Evolutionary conservation across 2,888 invertebrate species (phyloP).

Genomic region (Xanthia icteritia): DNA sequence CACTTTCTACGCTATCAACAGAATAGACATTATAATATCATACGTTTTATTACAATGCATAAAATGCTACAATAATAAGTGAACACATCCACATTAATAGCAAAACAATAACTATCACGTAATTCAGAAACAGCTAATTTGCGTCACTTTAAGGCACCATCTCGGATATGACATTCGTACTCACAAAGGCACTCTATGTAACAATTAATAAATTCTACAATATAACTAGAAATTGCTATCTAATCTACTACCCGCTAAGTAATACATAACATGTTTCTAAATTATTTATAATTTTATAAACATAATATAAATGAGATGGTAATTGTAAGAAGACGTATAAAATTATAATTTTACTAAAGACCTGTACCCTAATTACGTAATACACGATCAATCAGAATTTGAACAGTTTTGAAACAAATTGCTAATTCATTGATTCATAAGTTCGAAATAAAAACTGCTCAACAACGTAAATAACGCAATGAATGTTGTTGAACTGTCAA

Average conservation of each 20-base stretch:
- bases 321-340: conserved; percentile 16
- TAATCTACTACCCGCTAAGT: conserved; percentile 38
- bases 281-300: conserved; percentile 29
- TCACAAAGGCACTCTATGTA: conserved; percentile 63
- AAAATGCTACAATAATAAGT: conserved; percentile 9
- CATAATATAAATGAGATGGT: conserved; percentile 5
- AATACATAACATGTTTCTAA: conserved; percentile 29
- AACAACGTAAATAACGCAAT: no score
- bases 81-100: conserved; percentile 37
- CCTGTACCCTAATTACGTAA: no score
- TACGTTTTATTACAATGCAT: not conserved
- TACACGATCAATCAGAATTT: no score
- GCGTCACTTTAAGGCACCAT: conserved; percentile 70
- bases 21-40: not conserved
- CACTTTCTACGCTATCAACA: not conserved
- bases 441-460: no score
- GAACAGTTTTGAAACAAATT: no score
- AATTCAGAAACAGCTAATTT: conserved; percentile 51
- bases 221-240: conserved; percentile 60
- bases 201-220: conserved; percentile 41
- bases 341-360: conserved; percentile 9
- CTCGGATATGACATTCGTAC: conserved; percentile 67
- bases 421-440: no score
- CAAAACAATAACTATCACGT: conserved; percentile 19
- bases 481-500: no score